Evolutionary conservation across 2,113 vertebrate genomes (phyloP), one percentile per base, ranked within the genome.

Genomic region (Antigone vipio): DNA sequence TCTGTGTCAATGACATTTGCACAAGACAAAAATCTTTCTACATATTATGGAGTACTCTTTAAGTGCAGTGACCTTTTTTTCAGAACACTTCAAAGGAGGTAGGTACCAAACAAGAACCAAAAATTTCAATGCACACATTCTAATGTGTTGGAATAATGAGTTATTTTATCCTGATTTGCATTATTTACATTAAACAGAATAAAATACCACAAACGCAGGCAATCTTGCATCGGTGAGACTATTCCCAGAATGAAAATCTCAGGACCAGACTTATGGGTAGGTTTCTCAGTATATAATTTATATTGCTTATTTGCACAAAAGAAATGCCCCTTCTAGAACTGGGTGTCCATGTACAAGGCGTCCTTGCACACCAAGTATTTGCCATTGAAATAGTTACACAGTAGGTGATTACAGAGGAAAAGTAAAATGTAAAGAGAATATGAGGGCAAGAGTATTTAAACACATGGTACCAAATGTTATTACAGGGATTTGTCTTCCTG

Each of bases 401-500:
- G 27, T 47, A 87, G 35, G 35, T 38, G 35, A 22, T 34, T 30
- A 34, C 1, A 68, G 22, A 53, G 17, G 32, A 64, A 90, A 85
- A 58, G 4, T 20, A 67, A 71, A 59, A 60, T 10, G 1, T 16
- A 72, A 69, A 45, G 4, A 38, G 24, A 76, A 62, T 34, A 62
- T 5, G 16, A 73, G 17, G 21, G 9, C 44, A 38, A 38, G 35
- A 38, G 35, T 38, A 38, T 38, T 38, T 38, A 38, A 66, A 49
- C 3, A 21, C 2, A 18, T 4, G 3, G 15, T 47, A n/a, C 6
- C 17, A 56, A 68, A 49, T 22, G 14, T 30, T 84, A 34, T 59
- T n/a, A 73, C 11, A 49, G 2, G 8, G 3, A 2, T 1, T 1
- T 53, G 29, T 26, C 18, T 53, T 81, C 3, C 5, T 30, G 17